These are phyloP conservation scores for Hyperoplus immaculatus DNA, from an alignment of 2,797 vertebrate genomes.

Conservation along the genomic window DNA sequence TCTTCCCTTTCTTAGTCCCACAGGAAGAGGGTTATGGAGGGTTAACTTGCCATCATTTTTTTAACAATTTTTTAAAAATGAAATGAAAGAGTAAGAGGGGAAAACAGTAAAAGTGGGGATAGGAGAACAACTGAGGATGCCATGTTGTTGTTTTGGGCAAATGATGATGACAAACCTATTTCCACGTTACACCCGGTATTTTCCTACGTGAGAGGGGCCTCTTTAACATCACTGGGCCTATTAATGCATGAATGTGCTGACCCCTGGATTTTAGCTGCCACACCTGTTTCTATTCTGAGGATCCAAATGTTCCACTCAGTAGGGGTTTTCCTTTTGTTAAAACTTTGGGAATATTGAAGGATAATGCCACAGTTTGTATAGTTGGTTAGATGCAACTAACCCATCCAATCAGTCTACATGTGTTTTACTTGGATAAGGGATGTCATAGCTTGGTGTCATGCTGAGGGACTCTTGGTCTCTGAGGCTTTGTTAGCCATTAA, in stretches of 20 bases:
- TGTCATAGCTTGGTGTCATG: no score
- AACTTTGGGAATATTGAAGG: constrained; percentile 21
- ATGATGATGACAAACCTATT: constrained; percentile 66
- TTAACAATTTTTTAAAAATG: neutral
- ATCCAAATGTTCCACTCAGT: constrained; percentile 60
- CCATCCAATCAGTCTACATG: neutral
- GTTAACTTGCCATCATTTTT: constrained; percentile 31
- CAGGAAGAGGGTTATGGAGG: constrained; percentile 44
- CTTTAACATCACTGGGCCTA: constrained; percentile 14
- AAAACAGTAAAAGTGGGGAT: constrained; percentile 16
- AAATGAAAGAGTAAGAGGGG: constrained; percentile 11
- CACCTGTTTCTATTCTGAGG: constrained; percentile 79
- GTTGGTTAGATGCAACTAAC: neutral
- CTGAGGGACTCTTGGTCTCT: neutral
- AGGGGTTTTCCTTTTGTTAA: constrained; percentile 37
- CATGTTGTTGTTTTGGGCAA: constrained; percentile 34
- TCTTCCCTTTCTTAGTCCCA: constrained; percentile 48
- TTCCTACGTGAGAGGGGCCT: constrained; percentile 37
- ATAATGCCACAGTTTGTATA: neutral
- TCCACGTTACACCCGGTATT: constrained; percentile 49
- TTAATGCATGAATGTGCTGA: constrained; percentile 49
- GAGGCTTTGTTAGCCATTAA: neutral
- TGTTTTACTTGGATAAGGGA: neutral
- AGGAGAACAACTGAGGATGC: constrained; percentile 10
- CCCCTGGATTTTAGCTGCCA: constrained; percentile 60